phyloP scores from a whole-genome alignment of 2,888 invertebrate species.

The Rhimphoctona megacephalus region DNA sequence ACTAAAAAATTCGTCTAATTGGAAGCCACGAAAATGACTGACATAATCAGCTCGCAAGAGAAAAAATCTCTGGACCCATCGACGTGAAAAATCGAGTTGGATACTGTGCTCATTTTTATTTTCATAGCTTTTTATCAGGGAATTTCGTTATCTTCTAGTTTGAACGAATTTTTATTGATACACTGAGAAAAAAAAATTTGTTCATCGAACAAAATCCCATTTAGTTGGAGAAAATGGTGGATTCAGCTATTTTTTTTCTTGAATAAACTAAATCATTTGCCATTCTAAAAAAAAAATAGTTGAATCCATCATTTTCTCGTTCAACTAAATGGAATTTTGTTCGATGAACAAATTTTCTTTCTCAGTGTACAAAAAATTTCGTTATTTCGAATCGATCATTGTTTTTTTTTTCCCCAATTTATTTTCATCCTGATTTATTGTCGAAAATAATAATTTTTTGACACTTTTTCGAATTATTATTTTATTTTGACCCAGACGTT shows the following conservation, averaged over 20 bases:
- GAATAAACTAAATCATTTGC: too few relatives aligned
- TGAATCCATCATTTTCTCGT: too few relatives aligned
- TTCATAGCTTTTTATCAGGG: not conserved
- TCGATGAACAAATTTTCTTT: too few relatives aligned
- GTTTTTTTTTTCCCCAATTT: not conserved
- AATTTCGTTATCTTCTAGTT: not conserved
- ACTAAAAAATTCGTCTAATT: not conserved
- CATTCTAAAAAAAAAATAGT: too few relatives aligned
- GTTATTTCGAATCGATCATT: not conserved
- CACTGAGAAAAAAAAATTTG: not conserved
- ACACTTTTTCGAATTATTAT: too few relatives aligned
- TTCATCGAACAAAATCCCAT: too few relatives aligned
- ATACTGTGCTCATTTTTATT: not conserved
- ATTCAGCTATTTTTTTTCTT: too few relatives aligned
- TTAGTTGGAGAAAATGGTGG: too few relatives aligned
- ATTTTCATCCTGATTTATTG: not conserved
- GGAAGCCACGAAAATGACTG: not conserved
- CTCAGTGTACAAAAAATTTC: not conserved
- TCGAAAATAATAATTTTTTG: not conserved
- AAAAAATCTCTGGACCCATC: not conserved
- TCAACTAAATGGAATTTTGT: too few relatives aligned
- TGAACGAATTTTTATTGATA: not conserved
- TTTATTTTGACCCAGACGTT: too few relatives aligned
- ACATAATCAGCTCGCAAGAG: slow-evolving; percentile 5
- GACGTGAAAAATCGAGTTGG: not conserved